These are phyloP conservation scores for Carapus acus DNA, from an alignment of 2,797 vertebrate species.

Conservation along the genomic window DNA sequence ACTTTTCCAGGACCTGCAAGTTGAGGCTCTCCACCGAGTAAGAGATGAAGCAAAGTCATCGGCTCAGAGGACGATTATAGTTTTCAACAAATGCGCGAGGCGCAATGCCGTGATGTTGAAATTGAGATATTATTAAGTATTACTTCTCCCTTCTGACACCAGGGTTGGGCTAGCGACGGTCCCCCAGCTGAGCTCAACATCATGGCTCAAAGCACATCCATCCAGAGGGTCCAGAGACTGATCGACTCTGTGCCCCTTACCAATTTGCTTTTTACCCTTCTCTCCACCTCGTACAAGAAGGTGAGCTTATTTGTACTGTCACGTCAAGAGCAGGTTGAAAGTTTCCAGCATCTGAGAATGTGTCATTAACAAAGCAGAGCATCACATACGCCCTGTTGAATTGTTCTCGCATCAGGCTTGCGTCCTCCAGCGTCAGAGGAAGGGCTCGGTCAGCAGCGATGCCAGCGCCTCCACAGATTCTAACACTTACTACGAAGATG, in stretches of 20 bases:
- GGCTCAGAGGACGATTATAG: too few species aligned
- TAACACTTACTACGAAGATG: conserved; percentile 98
- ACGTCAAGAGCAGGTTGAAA: not conserved
- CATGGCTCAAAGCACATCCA: conserved; percentile 97
- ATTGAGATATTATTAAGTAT: too few species aligned
- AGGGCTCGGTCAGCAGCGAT: conserved; percentile 96
- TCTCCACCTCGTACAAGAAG: conserved; percentile 97
- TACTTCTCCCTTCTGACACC: conserved; percentile 1
- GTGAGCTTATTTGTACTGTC: conserved; percentile 55
- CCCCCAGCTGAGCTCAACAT: conserved; percentile 91
- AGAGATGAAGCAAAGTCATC: conserved; percentile 17
- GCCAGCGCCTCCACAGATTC: conserved; percentile 98
- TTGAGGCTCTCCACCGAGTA: conserved; percentile 93
- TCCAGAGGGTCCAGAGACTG: conserved; percentile 93
- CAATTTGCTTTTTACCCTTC: conserved; percentile 89
- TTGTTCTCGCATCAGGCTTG: conserved; percentile 76
- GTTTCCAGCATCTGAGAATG: too few species aligned
- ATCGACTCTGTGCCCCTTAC: conserved; percentile 96
- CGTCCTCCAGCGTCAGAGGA: conserved; percentile 94
- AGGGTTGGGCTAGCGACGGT: conserved; percentile 90
- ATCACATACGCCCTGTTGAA: too few species aligned
- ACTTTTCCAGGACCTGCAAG: conserved; percentile 95
- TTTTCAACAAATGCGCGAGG: too few species aligned
- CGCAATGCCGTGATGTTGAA: too few species aligned
- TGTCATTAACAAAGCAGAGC: too few species aligned